Evolutionary conservation across 2,888 invertebrate genomes (phyloP), one percentile per base, ranked within the genome.

Genomic region (Petrophora chlorosata): DNA sequence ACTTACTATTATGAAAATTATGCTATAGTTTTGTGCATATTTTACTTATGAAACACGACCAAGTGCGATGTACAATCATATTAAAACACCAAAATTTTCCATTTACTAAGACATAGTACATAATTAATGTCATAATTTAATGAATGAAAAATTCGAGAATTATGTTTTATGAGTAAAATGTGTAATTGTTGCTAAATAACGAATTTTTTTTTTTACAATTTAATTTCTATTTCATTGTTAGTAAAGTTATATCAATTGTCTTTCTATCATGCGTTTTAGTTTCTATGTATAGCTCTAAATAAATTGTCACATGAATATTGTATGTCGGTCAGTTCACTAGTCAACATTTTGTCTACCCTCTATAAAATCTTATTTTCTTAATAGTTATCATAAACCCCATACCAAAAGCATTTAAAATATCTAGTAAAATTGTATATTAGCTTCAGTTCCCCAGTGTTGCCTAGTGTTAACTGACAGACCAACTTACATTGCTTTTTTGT

Each of bases 401-500:
- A 10, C 10, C 10, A 25, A 25, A 10, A n/a, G 5, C 15, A 26
- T 13, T 16, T 3, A 25, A 13, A 25, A 14, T 35, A 7, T 1
- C n/a, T 26, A 10, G n/a, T 13, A 8, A 7, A 9, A 17, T 5
- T 22, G 17, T 28, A 19, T 28, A n/a, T 28, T 38, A 9, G 29
- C 36, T 33, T 33, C 34, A 15, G 26, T 22, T 36, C 9, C 46
- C 22, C 26, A 34, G 15, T 48, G 22, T 52, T 51, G 30, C 26
- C 41, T 42, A 42, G 33, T 41, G 32, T 42, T n/a, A 49, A 39
- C 32, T 35, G 53, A 34, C 44, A 53, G 39, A 44, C 35, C 44
- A 52, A 67, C 67, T 76, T 54, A 79, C 65, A 60, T 47, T 62
- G 56, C 62, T 59, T 78, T 84, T 86, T 87, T 89, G 79, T 86